Percentiles rank a stretch among this genome's conserved stretches.
Evolutionary conservation across 2,113 vertebrate species (phyloP).

Genomic region (Vimba vimba): DNA sequence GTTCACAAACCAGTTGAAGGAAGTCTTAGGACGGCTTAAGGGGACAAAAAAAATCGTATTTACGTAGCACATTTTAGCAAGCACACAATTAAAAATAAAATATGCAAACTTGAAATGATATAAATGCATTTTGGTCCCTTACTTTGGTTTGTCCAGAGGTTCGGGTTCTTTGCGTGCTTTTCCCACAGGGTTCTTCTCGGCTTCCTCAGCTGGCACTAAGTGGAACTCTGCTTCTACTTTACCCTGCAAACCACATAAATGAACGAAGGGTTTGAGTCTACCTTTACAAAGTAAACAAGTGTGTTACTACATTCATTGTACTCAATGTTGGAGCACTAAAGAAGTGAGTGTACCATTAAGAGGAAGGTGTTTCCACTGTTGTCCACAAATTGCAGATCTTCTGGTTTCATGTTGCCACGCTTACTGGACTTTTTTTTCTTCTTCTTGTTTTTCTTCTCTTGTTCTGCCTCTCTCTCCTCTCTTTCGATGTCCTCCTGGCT

Average conservation of each 20-base stretch:
- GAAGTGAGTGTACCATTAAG: slow-evolving; percentile 77
- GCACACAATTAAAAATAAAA: not conserved
- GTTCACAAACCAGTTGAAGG: slow-evolving; percentile 92
- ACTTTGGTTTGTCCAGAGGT: slow-evolving; percentile 93
- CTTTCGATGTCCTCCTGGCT: slow-evolving; percentile 81
- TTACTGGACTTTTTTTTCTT: slow-evolving; percentile 74
- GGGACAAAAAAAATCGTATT: not conserved
- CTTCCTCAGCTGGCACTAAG: slow-evolving; percentile 85
- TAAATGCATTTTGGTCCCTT: slow-evolving; percentile 49
- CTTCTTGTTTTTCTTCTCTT: slow-evolving; percentile 73
- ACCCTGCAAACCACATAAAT: slow-evolving; percentile 75
- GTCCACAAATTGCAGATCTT: slow-evolving; percentile 85
- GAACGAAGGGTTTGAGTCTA: not conserved
- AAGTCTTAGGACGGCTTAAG: slow-evolving; percentile 87
- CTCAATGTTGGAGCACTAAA: not conserved
- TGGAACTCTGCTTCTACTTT: slow-evolving; percentile 95
- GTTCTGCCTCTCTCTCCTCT: slow-evolving; percentile 78
- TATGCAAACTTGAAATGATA: not conserved
- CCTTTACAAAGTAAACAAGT: not conserved
- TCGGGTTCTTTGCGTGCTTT: slow-evolving; percentile 89
- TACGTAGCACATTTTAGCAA: not conserved
- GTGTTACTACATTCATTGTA: not conserved
- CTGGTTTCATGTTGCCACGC: slow-evolving; percentile 72
- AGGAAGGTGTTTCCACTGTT: slow-evolving; percentile 79
- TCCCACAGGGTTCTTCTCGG: slow-evolving; percentile 87